Conservation (phyloP, 2,113 vertebrate species). For the Pseudopipra pipra region DNA sequence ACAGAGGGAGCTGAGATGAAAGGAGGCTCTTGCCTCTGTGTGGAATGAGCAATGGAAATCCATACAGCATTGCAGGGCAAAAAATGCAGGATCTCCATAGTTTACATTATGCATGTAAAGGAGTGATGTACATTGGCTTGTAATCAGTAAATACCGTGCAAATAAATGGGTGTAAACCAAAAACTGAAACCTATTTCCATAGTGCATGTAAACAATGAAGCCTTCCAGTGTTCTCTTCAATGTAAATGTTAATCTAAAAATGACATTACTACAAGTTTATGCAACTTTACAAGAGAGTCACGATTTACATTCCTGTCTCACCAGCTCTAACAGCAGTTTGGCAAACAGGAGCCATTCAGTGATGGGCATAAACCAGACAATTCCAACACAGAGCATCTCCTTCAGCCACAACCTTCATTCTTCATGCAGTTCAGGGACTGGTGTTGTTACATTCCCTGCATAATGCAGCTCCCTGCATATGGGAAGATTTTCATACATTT, state of each 20-base stretch:
- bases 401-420: not conserved
- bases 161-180: constrained; percentile 44
- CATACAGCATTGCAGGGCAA: not conserved
- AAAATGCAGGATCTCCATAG: not conserved
- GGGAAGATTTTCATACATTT: constrained; percentile 6
- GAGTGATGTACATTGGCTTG: not conserved
- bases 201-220: constrained; percentile 45
- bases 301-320: constrained; percentile 55
- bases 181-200: constrained; percentile 56
- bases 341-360: not conserved
- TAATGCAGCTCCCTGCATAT: not conserved
- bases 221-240: not conserved
- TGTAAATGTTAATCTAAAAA: constrained; percentile 39
- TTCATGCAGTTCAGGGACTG: constrained; percentile 10
- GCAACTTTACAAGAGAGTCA: constrained; percentile 20
- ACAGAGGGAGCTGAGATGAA: constrained; percentile 59
- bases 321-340: not conserved
- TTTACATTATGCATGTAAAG: constrained; percentile 23
- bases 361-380: not conserved
- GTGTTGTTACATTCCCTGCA: not conserved
- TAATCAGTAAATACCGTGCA: constrained; percentile 33
- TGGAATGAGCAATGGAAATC: constrained; percentile 22
- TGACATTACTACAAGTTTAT: constrained; percentile 36
- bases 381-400: not conserved
- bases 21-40: constrained; percentile 3